Conservation (phyloP, 2,888 invertebrate genomes). For the Acanthoscelides obtectus region DNA sequence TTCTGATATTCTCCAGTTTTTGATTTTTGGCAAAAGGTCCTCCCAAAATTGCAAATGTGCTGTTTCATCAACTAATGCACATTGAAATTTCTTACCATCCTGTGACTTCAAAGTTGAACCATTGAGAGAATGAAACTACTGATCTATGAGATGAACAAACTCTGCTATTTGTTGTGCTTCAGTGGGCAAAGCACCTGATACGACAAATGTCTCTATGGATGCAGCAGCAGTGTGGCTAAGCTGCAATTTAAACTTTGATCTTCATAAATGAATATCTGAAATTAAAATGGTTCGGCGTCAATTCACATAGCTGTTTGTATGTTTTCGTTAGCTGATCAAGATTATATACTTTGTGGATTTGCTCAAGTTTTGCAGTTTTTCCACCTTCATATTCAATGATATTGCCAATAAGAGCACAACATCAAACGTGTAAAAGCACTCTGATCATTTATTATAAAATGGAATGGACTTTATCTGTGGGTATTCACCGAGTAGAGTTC, state of each 20-base stretch:
- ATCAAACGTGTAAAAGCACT: conserved; percentile 12
- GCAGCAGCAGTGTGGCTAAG: conserved; percentile 19
- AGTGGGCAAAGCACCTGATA: conserved; percentile 10
- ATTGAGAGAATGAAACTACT: conserved; percentile 19
- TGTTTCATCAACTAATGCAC: conserved; percentile 14
- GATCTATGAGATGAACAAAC: conserved; percentile 13
- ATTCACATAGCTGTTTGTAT: conserved; percentile 8
- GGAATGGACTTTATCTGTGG: not conserved
- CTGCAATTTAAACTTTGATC: conserved; percentile 21
- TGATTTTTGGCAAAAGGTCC: too few relatives aligned
- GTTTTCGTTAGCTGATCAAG: conserved; percentile 9
- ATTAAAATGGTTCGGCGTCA: conserved; percentile 9
- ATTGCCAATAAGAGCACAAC: conserved; percentile 12
- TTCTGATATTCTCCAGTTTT: too few relatives aligned
- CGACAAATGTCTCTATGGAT: conserved; percentile 13
- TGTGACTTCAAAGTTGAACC: conserved; percentile 11
- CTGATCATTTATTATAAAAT: conserved; percentile 11
- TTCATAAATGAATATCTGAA: conserved; percentile 11
- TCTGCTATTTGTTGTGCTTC: conserved; percentile 12
- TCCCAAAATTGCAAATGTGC: not conserved
- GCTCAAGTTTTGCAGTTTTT: conserved; percentile 12
- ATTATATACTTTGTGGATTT: conserved; percentile 10
- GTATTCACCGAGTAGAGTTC: not conserved
- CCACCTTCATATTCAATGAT: conserved; percentile 5
- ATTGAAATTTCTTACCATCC: conserved; percentile 9